Evolutionary conservation across 1,140 invertebrate species (phyloP).

Genomic region (Eumeta japonica): DNA sequence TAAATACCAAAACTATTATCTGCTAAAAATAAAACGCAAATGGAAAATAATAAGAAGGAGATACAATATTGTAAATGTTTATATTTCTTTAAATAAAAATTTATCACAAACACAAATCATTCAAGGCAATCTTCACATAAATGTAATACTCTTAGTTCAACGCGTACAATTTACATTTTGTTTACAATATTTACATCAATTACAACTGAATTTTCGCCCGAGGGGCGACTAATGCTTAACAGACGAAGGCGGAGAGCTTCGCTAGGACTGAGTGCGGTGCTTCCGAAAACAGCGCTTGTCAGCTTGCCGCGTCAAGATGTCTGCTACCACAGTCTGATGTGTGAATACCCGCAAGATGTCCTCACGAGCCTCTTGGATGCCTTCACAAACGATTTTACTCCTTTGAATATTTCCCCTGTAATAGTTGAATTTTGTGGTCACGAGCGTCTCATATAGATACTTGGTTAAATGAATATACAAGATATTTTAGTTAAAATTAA

Average conservation of each 20-base stretch:
- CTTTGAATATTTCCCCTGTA: slow-evolving; percentile 92
- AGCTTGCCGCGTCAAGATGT: slow-evolving; percentile 85
- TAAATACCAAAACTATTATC: too few species aligned
- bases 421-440: too few species aligned
- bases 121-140: slow-evolving; percentile 19
- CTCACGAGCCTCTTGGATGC: slow-evolving; percentile 81
- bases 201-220: too few species aligned
- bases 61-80: too few species aligned
- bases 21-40: too few species aligned
- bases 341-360: slow-evolving; percentile 89
- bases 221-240: too few species aligned
- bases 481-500: too few species aligned
- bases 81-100: too few species aligned
- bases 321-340: slow-evolving; percentile 82
- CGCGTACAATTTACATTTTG: slow-evolving; percentile 14
- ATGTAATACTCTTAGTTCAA: slow-evolving; percentile 16
- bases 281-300: slow-evolving; percentile 91
- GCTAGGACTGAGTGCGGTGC: slow-evolving; percentile 52
- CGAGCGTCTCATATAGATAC: too few species aligned
- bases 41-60: too few species aligned
- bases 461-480: too few species aligned
- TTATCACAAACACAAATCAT: slow-evolving; percentile 28
- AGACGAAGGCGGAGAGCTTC: too few species aligned
- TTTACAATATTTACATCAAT: slow-evolving; percentile 26
- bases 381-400: slow-evolving; percentile 89